Evolutionary conservation across 1,140 invertebrate genomes (phyloP).

Genomic region (Calephelis virginiensis): DNA sequence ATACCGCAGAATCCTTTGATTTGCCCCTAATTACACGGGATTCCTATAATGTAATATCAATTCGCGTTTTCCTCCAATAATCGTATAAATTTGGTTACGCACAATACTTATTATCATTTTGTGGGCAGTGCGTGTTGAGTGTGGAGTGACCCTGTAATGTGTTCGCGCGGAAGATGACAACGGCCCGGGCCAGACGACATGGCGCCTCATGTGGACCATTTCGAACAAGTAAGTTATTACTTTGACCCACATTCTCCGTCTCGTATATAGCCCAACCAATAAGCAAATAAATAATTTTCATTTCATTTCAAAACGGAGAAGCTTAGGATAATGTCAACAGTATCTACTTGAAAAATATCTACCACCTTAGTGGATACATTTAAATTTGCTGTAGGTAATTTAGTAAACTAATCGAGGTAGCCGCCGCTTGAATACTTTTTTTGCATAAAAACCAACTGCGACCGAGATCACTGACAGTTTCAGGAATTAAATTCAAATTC

Average conservation of each 20-base stretch:
- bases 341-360: no score
- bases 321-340: no score
- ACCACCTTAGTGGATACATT: no score
- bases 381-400: no score
- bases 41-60: slow-evolving; percentile 29
- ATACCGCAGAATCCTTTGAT: slow-evolving; percentile 20
- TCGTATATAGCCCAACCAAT: neutral
- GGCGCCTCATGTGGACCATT: slow-evolving; percentile 56
- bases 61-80: slow-evolving; percentile 32
- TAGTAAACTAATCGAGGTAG: no score
- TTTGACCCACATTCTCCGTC: neutral
- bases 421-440: no score
- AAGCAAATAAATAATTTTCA: neutral
- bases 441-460: no score
- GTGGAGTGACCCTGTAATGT: slow-evolving; percentile 27
- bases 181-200: slow-evolving; percentile 33
- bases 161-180: slow-evolving; percentile 41
- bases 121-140: slow-evolving; percentile 26
- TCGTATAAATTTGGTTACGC: slow-evolving; percentile 33
- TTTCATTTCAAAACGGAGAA: no score
- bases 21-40: slow-evolving; percentile 29
- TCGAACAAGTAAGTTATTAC: slow-evolving; percentile 37
- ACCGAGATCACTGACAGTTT: no score
- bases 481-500: no score
- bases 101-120: slow-evolving; percentile 24